Conservation (phyloP, 2,797 vertebrate species). For the Rhyacichthys aspro region DNA sequence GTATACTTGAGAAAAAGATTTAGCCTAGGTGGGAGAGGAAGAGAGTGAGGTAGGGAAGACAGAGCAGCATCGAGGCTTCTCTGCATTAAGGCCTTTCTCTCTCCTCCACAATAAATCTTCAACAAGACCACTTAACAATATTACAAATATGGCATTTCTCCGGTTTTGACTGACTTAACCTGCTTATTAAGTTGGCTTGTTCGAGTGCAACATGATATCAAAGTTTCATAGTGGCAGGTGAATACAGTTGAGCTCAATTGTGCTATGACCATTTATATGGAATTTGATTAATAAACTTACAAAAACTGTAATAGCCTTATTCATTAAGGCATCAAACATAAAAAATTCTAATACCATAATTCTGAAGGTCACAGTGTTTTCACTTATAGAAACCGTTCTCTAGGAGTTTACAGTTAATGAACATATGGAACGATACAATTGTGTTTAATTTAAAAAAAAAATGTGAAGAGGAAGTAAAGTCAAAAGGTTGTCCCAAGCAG, state of each 20-base stretch:
- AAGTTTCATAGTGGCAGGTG: background rate
- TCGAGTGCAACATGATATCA: background rate
- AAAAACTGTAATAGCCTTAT: background rate
- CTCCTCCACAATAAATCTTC: slow-evolving; percentile 36
- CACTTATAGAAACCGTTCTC: background rate
- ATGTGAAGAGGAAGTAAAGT: too few relatives aligned
- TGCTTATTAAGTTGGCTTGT: background rate
- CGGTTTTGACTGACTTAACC: too few relatives aligned
- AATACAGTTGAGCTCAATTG: background rate
- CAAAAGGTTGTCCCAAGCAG: background rate
- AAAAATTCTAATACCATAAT: background rate
- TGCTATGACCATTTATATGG: background rate
- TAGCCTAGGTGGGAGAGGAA: slow-evolving; percentile 31
- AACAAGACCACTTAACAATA: slow-evolving; percentile 9
- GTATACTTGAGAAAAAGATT: too few relatives aligned
- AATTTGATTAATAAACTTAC: background rate
- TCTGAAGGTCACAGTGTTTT: slow-evolving; percentile 9
- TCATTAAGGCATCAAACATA: background rate
- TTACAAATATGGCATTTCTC: background rate
- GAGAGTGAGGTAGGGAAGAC: slow-evolving; percentile 66
- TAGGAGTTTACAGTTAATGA: too few relatives aligned
- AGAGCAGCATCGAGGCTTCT: slow-evolving; percentile 52
- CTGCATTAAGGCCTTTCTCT: slow-evolving; percentile 64
- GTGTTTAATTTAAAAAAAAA: too few relatives aligned
- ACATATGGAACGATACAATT: too few relatives aligned